Conservation (phyloP, 1,140 invertebrate genomes). For the Pantala flavescens region DNA sequence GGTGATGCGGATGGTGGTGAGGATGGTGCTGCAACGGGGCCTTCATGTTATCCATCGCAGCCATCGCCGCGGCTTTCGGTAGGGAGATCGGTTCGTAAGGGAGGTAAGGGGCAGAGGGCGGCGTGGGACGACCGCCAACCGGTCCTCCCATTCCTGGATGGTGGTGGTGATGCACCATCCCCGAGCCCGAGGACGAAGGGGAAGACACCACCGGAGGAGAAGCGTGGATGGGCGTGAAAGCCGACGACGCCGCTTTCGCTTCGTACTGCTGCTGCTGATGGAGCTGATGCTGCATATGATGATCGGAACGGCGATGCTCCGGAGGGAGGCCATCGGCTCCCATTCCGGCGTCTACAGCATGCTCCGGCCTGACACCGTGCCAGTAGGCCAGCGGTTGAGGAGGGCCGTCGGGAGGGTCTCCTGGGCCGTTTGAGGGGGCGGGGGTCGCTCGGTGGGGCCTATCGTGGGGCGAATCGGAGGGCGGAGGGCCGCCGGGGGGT, state of each 20-base stretch:
- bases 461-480: conserved; percentile 45
- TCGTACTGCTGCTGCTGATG: conserved; percentile 17
- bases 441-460: conserved; percentile 52
- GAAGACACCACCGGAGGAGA: conserved; percentile 23
- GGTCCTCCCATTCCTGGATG: conserved; percentile 54
- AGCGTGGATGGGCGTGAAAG: conserved; percentile 81
- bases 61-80: conserved; percentile 37
- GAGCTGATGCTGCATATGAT: conserved; percentile 18
- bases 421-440: conserved; percentile 43
- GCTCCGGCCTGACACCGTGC: background rate
- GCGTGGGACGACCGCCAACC: conserved; percentile 41
- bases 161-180: conserved; percentile 36
- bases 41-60: conserved; percentile 20
- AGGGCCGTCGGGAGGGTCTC: conserved; percentile 38
- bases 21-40: background rate
- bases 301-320: conserved; percentile 23
- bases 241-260: conserved; percentile 55
- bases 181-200: conserved; percentile 11
- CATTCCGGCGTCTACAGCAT: background rate
- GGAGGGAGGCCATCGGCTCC: background rate
- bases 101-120: conserved; percentile 62
- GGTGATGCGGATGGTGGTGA: conserved; percentile 40
- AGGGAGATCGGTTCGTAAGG: conserved; percentile 84
- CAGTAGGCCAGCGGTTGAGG: background rate
- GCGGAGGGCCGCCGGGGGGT: conserved; percentile 37